These are phyloP conservation scores for Thunnus thynnus DNA, from an alignment of 2,113 vertebrate species.

Conservation along the genomic window DNA sequence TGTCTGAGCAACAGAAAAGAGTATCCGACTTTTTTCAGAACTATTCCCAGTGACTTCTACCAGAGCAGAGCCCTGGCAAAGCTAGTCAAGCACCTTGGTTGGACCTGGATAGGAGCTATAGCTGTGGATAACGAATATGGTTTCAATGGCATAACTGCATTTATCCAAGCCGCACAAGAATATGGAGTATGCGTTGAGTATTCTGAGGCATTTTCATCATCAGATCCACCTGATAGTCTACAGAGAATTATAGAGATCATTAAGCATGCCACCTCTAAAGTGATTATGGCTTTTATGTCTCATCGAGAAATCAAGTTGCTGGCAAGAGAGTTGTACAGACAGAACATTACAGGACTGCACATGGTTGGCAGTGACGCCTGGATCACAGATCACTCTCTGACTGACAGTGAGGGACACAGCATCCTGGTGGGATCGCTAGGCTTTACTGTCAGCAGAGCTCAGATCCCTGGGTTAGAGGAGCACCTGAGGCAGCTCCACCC, in stretches of 20 bases:
- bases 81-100: slow-evolving; percentile 84
- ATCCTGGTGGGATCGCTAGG: slow-evolving; percentile 81
- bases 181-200: slow-evolving; percentile 85
- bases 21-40: slow-evolving; percentile 86
- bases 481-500: slow-evolving; percentile 80
- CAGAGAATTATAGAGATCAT: slow-evolving; percentile 77
- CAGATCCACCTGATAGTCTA: slow-evolving; percentile 70
- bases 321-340: slow-evolving; percentile 72
- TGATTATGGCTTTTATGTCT: slow-evolving; percentile 84
- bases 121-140: slow-evolving; percentile 85
- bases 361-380: slow-evolving; percentile 87
- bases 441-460: slow-evolving; percentile 76
- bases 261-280: slow-evolving; percentile 79
- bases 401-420: slow-evolving; percentile 65
- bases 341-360: slow-evolving; percentile 83
- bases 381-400: slow-evolving; percentile 84
- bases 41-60: slow-evolving; percentile 86
- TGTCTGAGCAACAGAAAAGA: slow-evolving; percentile 84
- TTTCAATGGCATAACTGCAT: slow-evolving; percentile 77
- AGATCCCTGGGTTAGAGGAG: slow-evolving; percentile 79
- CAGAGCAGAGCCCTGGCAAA: slow-evolving; percentile 85
- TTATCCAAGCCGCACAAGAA: slow-evolving; percentile 78
- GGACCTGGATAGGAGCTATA: slow-evolving; percentile 86
- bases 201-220: slow-evolving; percentile 80
- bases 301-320: slow-evolving; percentile 84